Evolutionary conservation across 2,888 invertebrate genomes (phyloP).

Genomic region (Drosophila cognata): DNA sequence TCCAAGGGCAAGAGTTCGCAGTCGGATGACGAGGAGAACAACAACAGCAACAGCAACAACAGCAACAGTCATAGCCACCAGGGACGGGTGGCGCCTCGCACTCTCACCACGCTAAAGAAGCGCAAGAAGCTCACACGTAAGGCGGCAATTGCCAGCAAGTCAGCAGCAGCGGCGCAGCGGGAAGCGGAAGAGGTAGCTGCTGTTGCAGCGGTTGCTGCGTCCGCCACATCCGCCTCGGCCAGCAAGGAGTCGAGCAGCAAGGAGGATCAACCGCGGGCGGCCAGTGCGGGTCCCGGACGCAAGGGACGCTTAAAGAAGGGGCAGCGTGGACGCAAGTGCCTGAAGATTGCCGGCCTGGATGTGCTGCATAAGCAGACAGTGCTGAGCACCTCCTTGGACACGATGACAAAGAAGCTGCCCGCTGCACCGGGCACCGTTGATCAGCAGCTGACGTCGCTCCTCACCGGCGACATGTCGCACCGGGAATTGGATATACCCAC

Average conservation of each 20-base stretch:
- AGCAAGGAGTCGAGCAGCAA: conserved; percentile 83
- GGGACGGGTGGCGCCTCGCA: conserved; percentile 72
- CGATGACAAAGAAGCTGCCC: conserved; percentile 90
- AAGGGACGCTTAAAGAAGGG: conserved; percentile 88
- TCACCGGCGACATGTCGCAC: conserved; percentile 90
- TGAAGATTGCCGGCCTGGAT: conserved; percentile 94
- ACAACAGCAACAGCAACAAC: conserved; percentile 82
- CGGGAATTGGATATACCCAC: conserved; percentile 93
- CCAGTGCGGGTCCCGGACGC: conserved; percentile 80
- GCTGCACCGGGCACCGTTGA: conserved; percentile 97
- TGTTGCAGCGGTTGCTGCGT: conserved; percentile 84
- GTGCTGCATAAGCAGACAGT: conserved; percentile 95
- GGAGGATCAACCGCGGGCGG: conserved; percentile 81
- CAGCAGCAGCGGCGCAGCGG: conserved; percentile 82
- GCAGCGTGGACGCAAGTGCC: conserved; percentile 87
- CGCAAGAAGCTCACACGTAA: conserved; percentile 85
- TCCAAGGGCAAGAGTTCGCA: conserved; percentile 88
- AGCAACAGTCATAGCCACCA: conserved; percentile 64
- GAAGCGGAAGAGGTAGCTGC: conserved; percentile 83
- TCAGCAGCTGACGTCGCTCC: conserved; percentile 93
- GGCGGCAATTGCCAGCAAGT: conserved; percentile 83
- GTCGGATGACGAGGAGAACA: conserved; percentile 87
- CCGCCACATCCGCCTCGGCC: conserved; percentile 59
- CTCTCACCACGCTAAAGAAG: conserved; percentile 80
- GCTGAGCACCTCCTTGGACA: conserved; percentile 92